These are phyloP conservation scores for Erythrocebus patas DNA, from an alignment of 2,113 vertebrate genomes.

Conservation along the genomic window DNA sequence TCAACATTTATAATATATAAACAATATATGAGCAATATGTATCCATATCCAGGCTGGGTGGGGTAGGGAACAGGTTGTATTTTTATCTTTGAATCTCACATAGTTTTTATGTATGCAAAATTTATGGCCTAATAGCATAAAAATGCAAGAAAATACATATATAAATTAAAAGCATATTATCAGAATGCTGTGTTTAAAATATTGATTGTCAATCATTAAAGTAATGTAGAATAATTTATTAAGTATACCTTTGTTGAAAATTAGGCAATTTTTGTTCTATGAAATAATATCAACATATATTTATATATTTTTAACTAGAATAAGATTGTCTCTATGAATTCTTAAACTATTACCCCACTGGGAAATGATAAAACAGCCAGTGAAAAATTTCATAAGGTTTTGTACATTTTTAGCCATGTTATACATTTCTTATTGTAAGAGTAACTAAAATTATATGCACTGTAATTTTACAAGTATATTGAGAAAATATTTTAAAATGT, in stretches of 20 bases:
- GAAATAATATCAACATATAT: neutral
- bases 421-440: neutral
- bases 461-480: neutral
- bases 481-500: neutral
- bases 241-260: neutral
- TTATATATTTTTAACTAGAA: constrained; percentile 29
- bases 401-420: neutral
- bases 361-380: neutral
- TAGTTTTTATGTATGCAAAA: neutral
- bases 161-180: neutral
- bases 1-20: neutral
- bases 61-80: neutral
- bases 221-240: neutral
- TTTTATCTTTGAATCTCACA: neutral
- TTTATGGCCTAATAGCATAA: neutral
- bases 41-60: neutral
- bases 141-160: constrained; percentile 8
- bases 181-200: constrained; percentile 2
- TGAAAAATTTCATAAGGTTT: constrained; percentile 16
- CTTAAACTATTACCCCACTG: neutral
- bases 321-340: neutral
- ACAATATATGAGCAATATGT: neutral
- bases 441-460: neutral
- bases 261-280: neutral
- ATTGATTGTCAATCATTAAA: neutral